Evolutionary conservation across 2,113 vertebrate genomes (phyloP), one percentile per base, ranked within the genome.

Genomic region (Struthio camelus): DNA sequence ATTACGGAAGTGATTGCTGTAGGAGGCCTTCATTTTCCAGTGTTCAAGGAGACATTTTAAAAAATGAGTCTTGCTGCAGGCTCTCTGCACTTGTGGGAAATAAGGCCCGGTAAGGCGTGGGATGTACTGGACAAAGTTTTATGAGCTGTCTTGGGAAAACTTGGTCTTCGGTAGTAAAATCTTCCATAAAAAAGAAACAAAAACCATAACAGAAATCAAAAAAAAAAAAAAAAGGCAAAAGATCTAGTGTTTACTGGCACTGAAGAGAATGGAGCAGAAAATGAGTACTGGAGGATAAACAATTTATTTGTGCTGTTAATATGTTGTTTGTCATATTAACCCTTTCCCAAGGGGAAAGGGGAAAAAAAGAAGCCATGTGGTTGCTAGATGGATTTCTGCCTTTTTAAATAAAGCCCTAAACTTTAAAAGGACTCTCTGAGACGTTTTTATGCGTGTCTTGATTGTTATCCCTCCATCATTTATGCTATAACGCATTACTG

Each of bases 381-480:
- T 78, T 83, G 42, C 16, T 80, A 38, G 71, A 25, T 88, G 28
- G 2, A 3, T 2, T 95, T 91, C 91, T 85, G 6, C 20, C 80
- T 34, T 77, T 92, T 87, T 54, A 90, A 78, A 73, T 86, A 89
- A 85, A 75, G 20, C 61, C 32, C 48, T 90, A 88, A 84, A 92
- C 66, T 93, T 94, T 76, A 48, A 32, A 85, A 93, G 50, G 23
- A 5, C 30, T 94, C 54, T 90, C 87, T 71, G 71, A 93, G 92
- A 80, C 71, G 71, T 82, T 91, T 95, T 95, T 94, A 90, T 93
- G 91, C 66, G 70, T 80, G 62, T 87, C 75, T 94, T 94, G 94
- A 93, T 96, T 71, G 62, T 95, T 96, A 87, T 93, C 85, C 81
- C 86, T 92, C 90, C 65, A 93, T 97, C 93, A 84, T 96, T 97